Base-by-base conservation (phyloP, 2,113 vertebrate species). In the Tachycineta bicolor region DNA sequence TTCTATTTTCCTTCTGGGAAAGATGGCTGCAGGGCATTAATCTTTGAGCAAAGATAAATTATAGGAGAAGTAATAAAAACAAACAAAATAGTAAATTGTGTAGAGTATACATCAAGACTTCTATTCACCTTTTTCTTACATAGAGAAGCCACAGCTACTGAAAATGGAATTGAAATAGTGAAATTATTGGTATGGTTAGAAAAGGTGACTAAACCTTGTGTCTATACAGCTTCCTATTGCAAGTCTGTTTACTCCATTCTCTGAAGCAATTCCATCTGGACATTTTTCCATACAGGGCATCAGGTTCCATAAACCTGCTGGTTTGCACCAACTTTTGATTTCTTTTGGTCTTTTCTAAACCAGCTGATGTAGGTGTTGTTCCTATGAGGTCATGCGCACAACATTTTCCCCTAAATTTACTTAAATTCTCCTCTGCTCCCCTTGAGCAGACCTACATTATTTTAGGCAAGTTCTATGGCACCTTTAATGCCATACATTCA, bases 1-100 rank as follows among this genome's bases (percentile, higher is more conserved):
- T 92, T 92, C 79, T 81, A 37, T 93, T 90, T 93, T 94, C 64
- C 88, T 86, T 56, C 19, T 74, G 76, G 71, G 86, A 94, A 90
- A 80, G 71, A 55, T 29, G 44, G 4, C 47, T 93, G 59, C 46
- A 90, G 21, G 87, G 4, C 46, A 82, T 87, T 79, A 94, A 93
- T 91, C 78, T 91, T 76, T 53, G 28, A 94, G n/a, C 24, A 82
- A 67, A 62, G 31, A 39, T 33, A 91, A 90, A 90, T 85, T 94
- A 94, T 39, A 74, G 65, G 58, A 84, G 46, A 96, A 91, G 47
- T 88, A 91, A 95, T 82, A 95, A 93, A 96, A 89, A 3, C 50
- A 87, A 91, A 82, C 46, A 93, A 93, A 91, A 80, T 12, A 83
- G 29, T 89, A 58, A 90, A 92, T 44, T 34, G 14, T 55, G n/a